A percentile compares a stretch with the other conserved stretches of the same genome.
phyloP scores from a whole-genome alignment of 2,113 vertebrate genomes.

The Tyrannus savana region DNA sequence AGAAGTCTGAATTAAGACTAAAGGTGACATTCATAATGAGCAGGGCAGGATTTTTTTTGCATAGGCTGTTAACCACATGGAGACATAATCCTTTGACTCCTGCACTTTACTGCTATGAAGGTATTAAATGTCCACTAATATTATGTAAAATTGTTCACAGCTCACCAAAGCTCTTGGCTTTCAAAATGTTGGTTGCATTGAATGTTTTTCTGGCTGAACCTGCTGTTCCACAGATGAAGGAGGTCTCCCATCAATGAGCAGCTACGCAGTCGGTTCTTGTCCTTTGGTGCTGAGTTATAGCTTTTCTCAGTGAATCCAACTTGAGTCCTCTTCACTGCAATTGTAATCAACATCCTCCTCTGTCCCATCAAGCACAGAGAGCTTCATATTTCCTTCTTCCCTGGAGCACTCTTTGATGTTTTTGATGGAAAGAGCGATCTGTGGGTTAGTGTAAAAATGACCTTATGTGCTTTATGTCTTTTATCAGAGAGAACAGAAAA shows the following conservation, averaged over 20 bases:
- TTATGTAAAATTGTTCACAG: neutral
- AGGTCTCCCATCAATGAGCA: neutral
- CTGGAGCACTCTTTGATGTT: neutral
- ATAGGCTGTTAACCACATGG: neutral
- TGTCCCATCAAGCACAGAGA: neutral
- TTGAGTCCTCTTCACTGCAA: neutral
- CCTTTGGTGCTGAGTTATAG: neutral
- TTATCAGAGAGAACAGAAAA: neutral
- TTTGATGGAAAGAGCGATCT: neutral
- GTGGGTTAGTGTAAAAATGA: neutral
- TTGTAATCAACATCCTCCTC: neutral
- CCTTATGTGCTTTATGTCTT: neutral
- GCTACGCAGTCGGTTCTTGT: neutral
- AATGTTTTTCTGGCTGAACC: neutral
- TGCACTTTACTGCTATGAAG: neutral
- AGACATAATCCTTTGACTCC: neutral
- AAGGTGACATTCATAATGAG: neutral
- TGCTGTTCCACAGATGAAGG: neutral
- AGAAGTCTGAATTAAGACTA: neutral
- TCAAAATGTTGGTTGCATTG: neutral
- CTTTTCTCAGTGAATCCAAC: neutral
- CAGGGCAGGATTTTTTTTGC: neutral
- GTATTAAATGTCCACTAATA: neutral
- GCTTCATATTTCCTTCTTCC: neutral
- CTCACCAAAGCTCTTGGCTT: neutral